These are phyloP conservation scores for Melangyna quadrimaculata DNA, from an alignment of 2,888 invertebrate species.

Conservation along the genomic window DNA sequence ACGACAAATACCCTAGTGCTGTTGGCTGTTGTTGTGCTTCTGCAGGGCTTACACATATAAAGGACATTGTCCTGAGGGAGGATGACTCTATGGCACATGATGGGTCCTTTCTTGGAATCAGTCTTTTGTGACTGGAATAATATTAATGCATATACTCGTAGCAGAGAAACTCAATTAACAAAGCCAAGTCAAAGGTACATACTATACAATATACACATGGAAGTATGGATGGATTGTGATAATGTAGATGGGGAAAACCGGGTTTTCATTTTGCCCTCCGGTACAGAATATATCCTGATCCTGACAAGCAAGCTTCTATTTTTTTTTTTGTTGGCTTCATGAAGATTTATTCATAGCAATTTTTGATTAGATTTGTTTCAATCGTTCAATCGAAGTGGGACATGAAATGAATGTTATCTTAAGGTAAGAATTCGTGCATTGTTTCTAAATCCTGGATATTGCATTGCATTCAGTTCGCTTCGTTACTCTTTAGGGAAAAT, in stretches of 20 bases:
- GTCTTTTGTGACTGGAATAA: constrained; percentile 46
- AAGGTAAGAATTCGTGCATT: constrained; percentile 2
- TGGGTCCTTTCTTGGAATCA: background rate
- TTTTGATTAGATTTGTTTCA: constrained; percentile 38
- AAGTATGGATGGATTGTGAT: background rate
- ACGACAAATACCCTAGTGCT: background rate
- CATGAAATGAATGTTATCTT: background rate
- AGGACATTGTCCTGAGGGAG: constrained; percentile 31
- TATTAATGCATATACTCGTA: constrained; percentile 52
- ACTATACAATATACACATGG: background rate
- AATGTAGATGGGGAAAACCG: background rate
- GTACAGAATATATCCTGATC: background rate
- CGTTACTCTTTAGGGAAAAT: background rate
- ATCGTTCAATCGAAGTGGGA: constrained; percentile 7
- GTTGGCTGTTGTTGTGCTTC: background rate
- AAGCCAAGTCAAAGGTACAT: background rate
- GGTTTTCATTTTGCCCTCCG: background rate
- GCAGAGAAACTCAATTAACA: constrained; percentile 50
- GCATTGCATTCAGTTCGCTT: background rate
- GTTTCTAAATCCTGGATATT: background rate
- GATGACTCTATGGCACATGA: background rate
- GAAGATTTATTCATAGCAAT: constrained; percentile 4
- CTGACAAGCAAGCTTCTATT: no score
- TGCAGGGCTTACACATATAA: constrained; percentile 3
- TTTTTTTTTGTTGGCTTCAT: background rate